Percentiles rank a stretch among this genome's conserved stretches.
These are phyloP conservation scores for Anodontia alba DNA, from an alignment of 2,888 invertebrate genomes.

Conservation along the genomic window DNA sequence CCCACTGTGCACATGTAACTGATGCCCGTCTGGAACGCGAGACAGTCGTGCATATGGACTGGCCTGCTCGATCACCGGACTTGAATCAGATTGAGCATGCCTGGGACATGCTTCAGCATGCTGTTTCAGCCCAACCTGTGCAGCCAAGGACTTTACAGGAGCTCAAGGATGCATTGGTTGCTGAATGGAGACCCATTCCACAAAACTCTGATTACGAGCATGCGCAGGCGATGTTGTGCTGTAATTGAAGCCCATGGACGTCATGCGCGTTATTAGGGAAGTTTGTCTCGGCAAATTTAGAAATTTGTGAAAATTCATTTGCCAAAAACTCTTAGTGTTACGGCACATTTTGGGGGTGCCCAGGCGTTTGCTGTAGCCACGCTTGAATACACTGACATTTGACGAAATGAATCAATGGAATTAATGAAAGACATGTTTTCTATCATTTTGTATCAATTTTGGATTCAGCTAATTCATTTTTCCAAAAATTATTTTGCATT, in stretches of 20 bases:
- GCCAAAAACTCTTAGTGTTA: background rate
- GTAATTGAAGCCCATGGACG: slow-evolving; percentile 10
- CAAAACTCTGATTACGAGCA: slow-evolving; percentile 4
- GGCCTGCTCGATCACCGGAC: slow-evolving; percentile 15
- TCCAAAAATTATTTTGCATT: slow-evolving; percentile 1
- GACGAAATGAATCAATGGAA: background rate
- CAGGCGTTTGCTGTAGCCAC: background rate
- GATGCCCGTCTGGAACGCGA: slow-evolving; percentile 3
- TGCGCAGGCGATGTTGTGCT: slow-evolving; percentile 2
- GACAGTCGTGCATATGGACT: slow-evolving; percentile 15
- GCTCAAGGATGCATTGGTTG: slow-evolving; percentile 5
- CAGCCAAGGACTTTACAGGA: slow-evolving; percentile 26
- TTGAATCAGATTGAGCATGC: slow-evolving; percentile 24
- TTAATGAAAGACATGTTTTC: background rate
- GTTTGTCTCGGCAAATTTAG: background rate
- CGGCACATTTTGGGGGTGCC: slow-evolving; percentile 6
- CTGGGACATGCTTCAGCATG: slow-evolving; percentile 21
- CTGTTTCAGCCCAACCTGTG: slow-evolving; percentile 9
- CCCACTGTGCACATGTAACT: background rate
- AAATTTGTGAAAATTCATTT: background rate
- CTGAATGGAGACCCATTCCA: slow-evolving; percentile 5
- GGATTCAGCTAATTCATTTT: background rate
- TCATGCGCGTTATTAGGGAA: background rate
- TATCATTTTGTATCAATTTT: slow-evolving; percentile 1
- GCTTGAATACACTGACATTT: background rate